Conservation (phyloP, 2,113 vertebrate species). For the Lipophrys pholis region DNA sequence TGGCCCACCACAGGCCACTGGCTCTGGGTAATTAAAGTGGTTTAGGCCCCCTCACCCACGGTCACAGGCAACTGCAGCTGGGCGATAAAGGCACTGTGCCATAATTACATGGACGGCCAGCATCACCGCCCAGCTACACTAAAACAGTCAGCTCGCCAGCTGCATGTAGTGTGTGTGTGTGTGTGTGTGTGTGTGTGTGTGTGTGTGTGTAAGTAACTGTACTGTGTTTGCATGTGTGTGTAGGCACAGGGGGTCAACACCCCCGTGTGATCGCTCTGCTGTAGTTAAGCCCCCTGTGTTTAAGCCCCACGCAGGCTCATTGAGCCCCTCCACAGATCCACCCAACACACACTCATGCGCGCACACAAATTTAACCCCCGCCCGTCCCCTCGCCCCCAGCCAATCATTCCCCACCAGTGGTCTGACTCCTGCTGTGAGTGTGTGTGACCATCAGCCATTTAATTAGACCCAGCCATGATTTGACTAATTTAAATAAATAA, state of each 20-base stretch:
- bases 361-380: constrained; percentile 45
- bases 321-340: constrained; percentile 63
- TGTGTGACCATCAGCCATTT: constrained; percentile 84
- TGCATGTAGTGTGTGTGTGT: constrained; percentile 41
- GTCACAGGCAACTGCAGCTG: constrained; percentile 84
- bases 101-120: constrained; percentile 85
- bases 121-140: constrained; percentile 81
- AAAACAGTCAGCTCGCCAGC: constrained; percentile 79
- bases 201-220: constrained; percentile 70
- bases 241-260: constrained; percentile 69
- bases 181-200: constrained; percentile 56
- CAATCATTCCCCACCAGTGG: constrained; percentile 83
- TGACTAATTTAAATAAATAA: constrained; percentile 82
- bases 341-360: constrained; percentile 45
- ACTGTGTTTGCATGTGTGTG: constrained; percentile 53
- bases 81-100: constrained; percentile 84
- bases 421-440: constrained; percentile 78
- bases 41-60: constrained; percentile 80
- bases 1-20: constrained; percentile 84
- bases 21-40: constrained; percentile 86
- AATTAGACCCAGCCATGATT: constrained; percentile 84
- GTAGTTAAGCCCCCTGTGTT: constrained; percentile 83
- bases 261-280: constrained; percentile 80
- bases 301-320: constrained; percentile 81
- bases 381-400: constrained; percentile 41